A percentile compares a stretch with the other conserved stretches of the same genome.
phyloP scores from a whole-genome alignment of 35 echinoderm and acorn worm species.

The Nesometra sesokonis region DNA sequence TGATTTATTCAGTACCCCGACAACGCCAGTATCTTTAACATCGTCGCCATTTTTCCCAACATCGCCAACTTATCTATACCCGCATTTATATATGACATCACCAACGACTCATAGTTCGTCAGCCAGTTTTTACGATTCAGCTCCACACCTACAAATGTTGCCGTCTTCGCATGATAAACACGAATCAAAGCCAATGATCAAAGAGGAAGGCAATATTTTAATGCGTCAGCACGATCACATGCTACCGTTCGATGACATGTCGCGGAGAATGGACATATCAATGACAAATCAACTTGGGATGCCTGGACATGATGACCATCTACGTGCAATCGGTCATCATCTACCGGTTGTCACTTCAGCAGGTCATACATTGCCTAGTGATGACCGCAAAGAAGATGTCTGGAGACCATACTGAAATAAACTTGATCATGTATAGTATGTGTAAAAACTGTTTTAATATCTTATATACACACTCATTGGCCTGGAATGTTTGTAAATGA shows the following conservation, averaged over 20 bases:
- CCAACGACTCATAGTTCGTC: slow-evolving; percentile 21
- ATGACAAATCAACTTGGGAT: background rate
- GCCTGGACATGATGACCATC: background rate
- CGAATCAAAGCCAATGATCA: background rate
- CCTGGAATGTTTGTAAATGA: too few relatives aligned
- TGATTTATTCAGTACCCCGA: slow-evolving; percentile 51
- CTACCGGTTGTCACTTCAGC: background rate
- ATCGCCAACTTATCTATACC: slow-evolving; percentile 87
- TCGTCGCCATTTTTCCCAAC: slow-evolving; percentile 90
- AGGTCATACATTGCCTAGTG: background rate
- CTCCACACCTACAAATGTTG: slow-evolving; percentile 47
- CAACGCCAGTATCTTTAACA: slow-evolving; percentile 67
- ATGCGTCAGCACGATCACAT: background rate
- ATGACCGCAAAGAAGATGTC: slow-evolving; percentile 75
- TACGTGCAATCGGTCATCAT: slow-evolving; percentile 6
- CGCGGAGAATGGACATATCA: background rate
- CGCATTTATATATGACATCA: slow-evolving; percentile 87
- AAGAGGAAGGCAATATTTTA: background rate
- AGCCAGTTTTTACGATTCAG: slow-evolving; percentile 48
- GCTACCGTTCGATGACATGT: background rate
- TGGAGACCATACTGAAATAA: slow-evolving; percentile 81
- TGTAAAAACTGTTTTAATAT: too few relatives aligned
- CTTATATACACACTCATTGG: too few relatives aligned
- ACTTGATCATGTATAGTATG: too few relatives aligned
- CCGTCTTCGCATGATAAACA: slow-evolving; percentile 34